Percentiles rank a stretch among this genome's conserved stretches.
phyloP scores from a whole-genome alignment of 2,113 vertebrate genomes.

The Myrmecophaga tridactyla region DNA sequence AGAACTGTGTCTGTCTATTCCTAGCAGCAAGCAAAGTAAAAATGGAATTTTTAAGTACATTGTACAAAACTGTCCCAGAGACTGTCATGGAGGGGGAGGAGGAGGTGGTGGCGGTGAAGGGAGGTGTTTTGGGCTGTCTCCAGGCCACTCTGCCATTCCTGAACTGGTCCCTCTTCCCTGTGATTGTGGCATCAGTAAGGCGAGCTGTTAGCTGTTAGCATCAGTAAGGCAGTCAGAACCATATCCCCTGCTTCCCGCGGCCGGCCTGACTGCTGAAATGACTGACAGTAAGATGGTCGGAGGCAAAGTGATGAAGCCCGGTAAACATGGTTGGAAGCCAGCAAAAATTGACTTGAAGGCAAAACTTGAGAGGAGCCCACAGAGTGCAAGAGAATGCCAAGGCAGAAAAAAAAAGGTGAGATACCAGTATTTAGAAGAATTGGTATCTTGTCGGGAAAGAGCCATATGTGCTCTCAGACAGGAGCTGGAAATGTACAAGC shows the following conservation, averaged over 20 bases:
- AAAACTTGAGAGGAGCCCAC: constrained; percentile 96
- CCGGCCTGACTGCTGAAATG: no score
- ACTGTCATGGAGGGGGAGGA: no score
- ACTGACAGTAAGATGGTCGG: constrained; percentile 85
- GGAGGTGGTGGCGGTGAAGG: no score
- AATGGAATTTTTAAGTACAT: neutral
- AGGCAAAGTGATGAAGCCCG: constrained; percentile 97
- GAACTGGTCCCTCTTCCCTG: no score
- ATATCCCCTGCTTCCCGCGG: no score
- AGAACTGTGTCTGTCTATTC: neutral
- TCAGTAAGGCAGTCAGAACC: no score
- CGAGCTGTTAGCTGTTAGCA: no score
- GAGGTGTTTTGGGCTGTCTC: no score
- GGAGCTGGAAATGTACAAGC: constrained; percentile 99
- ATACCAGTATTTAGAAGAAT: constrained; percentile 97
- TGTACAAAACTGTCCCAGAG: no score
- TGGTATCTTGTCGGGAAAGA: constrained; percentile 96
- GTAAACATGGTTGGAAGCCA: constrained; percentile 96
- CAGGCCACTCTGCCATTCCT: no score
- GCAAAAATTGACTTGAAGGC: constrained; percentile 98
- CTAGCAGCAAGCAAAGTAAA: neutral
- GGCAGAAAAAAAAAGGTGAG: constrained; percentile 97
- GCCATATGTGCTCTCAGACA: constrained; percentile 97
- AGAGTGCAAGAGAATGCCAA: constrained; percentile 96
- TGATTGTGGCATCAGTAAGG: no score